Percentiles rank a stretch among this genome's conserved stretches.
These are phyloP conservation scores for Menura novaehollandiae DNA, from an alignment of 2,113 vertebrate genomes.

Conservation along the genomic window DNA sequence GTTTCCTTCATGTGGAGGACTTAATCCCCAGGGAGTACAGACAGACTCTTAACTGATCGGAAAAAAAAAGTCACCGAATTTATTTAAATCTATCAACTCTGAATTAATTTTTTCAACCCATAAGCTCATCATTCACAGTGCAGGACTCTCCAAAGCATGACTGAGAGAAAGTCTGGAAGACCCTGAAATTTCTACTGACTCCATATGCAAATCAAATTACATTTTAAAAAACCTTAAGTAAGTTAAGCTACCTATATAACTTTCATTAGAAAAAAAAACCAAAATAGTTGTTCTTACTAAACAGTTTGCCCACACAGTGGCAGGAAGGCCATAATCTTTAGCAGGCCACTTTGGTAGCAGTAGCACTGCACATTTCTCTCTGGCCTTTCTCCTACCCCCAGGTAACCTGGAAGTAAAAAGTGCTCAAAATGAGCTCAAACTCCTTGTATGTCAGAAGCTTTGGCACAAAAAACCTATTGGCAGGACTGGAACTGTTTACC, in stretches of 20 bases:
- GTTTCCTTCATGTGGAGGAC: background rate
- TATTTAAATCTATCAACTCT: background rate
- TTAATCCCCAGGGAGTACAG: background rate
- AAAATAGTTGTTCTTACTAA: background rate
- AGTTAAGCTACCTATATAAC: background rate
- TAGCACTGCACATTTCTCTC: background rate
- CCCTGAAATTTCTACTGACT: background rate
- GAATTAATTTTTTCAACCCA: too few relatives aligned
- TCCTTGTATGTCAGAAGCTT: background rate
- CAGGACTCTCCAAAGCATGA: background rate
- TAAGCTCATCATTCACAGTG: background rate
- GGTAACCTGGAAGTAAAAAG: background rate
- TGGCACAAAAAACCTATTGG: background rate
- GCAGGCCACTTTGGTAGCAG: background rate
- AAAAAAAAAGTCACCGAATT: background rate
- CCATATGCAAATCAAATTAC: background rate
- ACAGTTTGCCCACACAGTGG: background rate
- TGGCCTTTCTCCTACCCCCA: background rate
- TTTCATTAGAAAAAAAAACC: fast-evolving
- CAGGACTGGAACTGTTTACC: background rate
- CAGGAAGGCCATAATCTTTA: background rate
- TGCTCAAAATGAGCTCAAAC: background rate
- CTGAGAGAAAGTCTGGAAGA: background rate
- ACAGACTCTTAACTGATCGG: background rate
- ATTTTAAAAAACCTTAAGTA: background rate